Evolutionary conservation across 2,797 vertebrate genomes (phyloP), one percentile per base, ranked within the genome.

Genomic region (Pogonophryne albipinna): DNA sequence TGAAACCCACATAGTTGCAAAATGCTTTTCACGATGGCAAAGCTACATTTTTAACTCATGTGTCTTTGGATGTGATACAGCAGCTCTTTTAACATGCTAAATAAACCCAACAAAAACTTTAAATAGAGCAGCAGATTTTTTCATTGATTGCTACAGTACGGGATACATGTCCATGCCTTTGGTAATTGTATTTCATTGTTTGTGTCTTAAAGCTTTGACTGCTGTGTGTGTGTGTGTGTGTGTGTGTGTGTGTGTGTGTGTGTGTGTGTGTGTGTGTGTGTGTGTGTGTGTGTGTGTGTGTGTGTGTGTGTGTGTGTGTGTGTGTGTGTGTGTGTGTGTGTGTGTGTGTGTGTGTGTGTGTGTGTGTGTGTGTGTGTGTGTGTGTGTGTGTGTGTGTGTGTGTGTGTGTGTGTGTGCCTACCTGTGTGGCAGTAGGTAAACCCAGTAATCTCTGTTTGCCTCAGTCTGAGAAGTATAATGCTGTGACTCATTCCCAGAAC

Each of bases 371-470:
- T 85, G 86, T 88, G 57, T 91, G n/a, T 64, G 60, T n/a, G 34
- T 85, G 71, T 78, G 84, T 86, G 84, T 83, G 52, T 85, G 23
- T 23, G 76, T 69, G 59, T 82, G 64, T 70, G 57, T 78, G 47
- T 74, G 66, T 71, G 76, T 71, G 51, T 77, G 38, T 75, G 72
- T 84, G 79, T 76, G 81, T 68, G 75, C 74, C 92, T 91, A 92
- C 90, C 88, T 93, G 91, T 93, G 93, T 92, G 89, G 89, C 76
- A 71, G 82, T 11, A 72, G 82, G 16, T 92, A 94, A 92, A 64
- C 92, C 85, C 85, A 53, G 60, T 92, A 93, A 93, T 92, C 91
- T 91, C 85, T 90, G 87, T 92, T 93, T 92, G 92, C 91, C 92
- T 91, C 86, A 78, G 91, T 92, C 91, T 92, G 90, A 93, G 91